Percentiles rank a stretch among this genome's conserved stretches.
phyloP scores from a whole-genome alignment of 2,113 vertebrate genomes.

The Pipa parva region DNA sequence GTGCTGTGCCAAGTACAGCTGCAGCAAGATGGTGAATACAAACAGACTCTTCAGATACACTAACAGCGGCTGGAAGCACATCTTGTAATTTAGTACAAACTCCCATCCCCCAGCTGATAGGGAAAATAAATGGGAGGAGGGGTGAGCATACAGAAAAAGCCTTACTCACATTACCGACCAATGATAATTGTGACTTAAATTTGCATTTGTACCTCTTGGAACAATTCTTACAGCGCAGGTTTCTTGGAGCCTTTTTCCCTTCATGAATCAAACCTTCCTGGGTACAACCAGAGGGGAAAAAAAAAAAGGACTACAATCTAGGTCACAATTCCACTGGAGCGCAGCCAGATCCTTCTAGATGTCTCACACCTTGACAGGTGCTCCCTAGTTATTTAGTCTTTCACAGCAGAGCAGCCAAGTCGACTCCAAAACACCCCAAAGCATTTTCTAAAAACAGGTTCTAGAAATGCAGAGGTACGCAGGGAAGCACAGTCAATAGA shows the following conservation, averaged over 20 bases:
- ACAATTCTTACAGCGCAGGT: slow-evolving; percentile 6
- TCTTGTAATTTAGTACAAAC: background rate
- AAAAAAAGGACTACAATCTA: slow-evolving; percentile 17
- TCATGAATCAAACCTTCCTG: slow-evolving; percentile 34
- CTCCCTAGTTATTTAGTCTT: slow-evolving; percentile 20
- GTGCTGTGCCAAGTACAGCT: background rate
- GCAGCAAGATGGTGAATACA: background rate
- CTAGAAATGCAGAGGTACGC: background rate
- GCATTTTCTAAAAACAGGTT: background rate
- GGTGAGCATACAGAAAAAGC: background rate
- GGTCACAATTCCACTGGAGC: slow-evolving; percentile 32
- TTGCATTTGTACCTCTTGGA: slow-evolving; percentile 25
- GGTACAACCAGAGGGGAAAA: slow-evolving; percentile 24
- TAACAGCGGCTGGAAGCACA: background rate
- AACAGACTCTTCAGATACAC: background rate
- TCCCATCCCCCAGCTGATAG: background rate
- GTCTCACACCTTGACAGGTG: slow-evolving; percentile 34
- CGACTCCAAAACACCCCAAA: slow-evolving; percentile 19
- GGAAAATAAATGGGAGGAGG: background rate
- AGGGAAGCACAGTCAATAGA: slow-evolving; percentile 21
- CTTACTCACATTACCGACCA: slow-evolving; percentile 15
- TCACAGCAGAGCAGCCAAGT: background rate
- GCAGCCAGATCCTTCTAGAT: slow-evolving; percentile 5
- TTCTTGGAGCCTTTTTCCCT: slow-evolving; percentile 1
- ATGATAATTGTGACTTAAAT: slow-evolving; percentile 6